Base-by-base conservation (phyloP, 2,797 vertebrate species). In the Platalea minor region DNA sequence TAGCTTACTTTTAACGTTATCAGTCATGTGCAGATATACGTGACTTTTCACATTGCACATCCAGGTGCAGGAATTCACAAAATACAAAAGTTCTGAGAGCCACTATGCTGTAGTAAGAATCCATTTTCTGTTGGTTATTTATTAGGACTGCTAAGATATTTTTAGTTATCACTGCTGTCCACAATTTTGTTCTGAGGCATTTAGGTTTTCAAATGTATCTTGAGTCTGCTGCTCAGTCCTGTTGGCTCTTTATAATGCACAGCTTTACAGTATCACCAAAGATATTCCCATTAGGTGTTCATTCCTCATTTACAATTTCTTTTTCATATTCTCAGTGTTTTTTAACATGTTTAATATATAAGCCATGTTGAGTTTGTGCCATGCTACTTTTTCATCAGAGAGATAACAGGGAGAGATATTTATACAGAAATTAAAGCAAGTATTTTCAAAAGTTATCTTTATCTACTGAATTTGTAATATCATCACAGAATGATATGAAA, bases 401-500 rank as follows among this genome's bases (percentile, higher is more conserved):
- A 77, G 33, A 79, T 79, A 92, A 88, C 46, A 83, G 46, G 54
- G n/a, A 81, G 64, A 87, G 75, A 77, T 59, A 91, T 80, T 96
- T 85, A 95, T 91, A 91, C 54, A 92, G 84, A 96, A 96, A 95
- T 93, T 88, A 91, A 75, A 89, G 64, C 75, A 64, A 95, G 78
- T 88, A 75, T 92, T 95, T 95, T 95, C 81, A 83, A 51, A 92
- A 95, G 93, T 94, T 95, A 90, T 94, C 95, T 93, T 95, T 68
- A 68, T 92, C 90, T 83, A 41, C 93, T 96, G 95, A 89, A 96
- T 96, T 93, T 88, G 29, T 95, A 97, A 97, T 96, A 95, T 94
- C 92, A 96, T 96, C 92, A 97, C 68, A 93, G 93, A 95, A 88
- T 87, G 15, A 53, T 59, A 69, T 9, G 75, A 92, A 83, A 79